These are phyloP conservation scores for Parazoanthus swiftii DNA, from an alignment of 92 coral and sea anemone genomes.

Conservation along the genomic window DNA sequence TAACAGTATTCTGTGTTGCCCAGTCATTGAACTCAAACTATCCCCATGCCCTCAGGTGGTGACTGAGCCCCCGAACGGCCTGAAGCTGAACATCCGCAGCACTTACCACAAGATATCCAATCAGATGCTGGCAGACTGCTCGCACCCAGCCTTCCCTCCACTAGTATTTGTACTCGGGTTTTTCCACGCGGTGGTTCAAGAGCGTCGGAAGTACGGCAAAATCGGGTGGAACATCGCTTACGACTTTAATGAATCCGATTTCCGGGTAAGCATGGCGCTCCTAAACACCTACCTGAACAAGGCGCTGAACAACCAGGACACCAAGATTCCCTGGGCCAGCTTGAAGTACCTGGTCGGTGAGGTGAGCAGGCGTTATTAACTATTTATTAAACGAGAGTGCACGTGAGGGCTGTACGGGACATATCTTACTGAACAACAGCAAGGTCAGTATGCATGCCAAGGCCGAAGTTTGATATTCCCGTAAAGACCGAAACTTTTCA, in stretches of 20 bases:
- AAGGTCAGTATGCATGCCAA: too few relatives aligned
- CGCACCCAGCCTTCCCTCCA: constrained; percentile 91
- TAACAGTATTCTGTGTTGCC: neutral
- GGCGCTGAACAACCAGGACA: constrained; percentile 81
- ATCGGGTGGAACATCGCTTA: constrained; percentile 99
- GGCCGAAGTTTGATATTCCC: too few relatives aligned
- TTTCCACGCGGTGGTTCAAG: constrained; percentile 99
- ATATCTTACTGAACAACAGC: too few relatives aligned
- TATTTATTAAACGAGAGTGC: too few relatives aligned
- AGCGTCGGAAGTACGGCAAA: constrained; percentile 95
- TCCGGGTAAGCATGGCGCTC: constrained; percentile 95
- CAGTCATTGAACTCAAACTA: neutral
- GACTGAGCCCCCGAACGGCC: constrained; percentile 98
- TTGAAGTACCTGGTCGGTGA: constrained; percentile 96
- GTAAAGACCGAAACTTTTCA: too few relatives aligned
- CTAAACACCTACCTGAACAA: constrained; percentile 91
- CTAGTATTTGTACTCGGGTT: constrained; percentile 91
- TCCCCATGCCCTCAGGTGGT: constrained; percentile 67
- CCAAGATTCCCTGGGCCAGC: constrained; percentile 95
- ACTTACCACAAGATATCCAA: constrained; percentile 98
- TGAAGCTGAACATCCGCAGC: constrained; percentile 96
- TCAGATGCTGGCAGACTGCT: constrained; percentile 89
- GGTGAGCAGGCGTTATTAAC: constrained; percentile 48
- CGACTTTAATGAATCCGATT: constrained; percentile 97
- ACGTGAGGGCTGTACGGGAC: too few relatives aligned